phyloP scores from a whole-genome alignment of 2,113 vertebrate genomes.

The Oxyura jamaicensis region DNA sequence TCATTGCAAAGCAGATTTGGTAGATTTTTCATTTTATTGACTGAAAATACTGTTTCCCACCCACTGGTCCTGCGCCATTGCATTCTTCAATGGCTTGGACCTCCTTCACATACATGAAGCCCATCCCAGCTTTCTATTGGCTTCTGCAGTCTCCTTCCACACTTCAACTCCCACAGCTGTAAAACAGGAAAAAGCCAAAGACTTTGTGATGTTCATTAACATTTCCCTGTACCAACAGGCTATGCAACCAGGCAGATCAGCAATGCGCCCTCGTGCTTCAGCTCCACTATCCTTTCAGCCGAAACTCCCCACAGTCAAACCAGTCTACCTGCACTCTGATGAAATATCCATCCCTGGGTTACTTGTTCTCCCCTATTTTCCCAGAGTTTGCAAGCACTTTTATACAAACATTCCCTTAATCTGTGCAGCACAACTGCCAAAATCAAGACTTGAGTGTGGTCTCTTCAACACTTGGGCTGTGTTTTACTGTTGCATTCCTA shows the following conservation, averaged over 20 bases:
- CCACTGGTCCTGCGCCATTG: neutral
- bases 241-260: neutral
- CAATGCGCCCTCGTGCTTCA: neutral
- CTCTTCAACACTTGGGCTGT: neutral
- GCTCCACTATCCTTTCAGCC: neutral
- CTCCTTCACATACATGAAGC: neutral
- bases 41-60: neutral
- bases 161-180: neutral
- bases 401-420: neutral
- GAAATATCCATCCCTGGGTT: neutral
- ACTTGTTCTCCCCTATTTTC: neutral
- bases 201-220: neutral
- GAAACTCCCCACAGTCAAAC: neutral
- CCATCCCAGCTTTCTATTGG: neutral
- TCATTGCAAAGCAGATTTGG: neutral
- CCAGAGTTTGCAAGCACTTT: neutral
- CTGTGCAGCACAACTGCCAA: neutral
- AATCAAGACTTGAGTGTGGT: neutral
- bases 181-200: neutral
- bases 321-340: neutral
- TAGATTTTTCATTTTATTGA: neutral
- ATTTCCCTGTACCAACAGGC: neutral
- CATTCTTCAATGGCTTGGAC: neutral
- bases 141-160: neutral
- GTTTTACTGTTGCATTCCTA: neutral